phyloP scores from a whole-genome alignment of 2,797 vertebrate genomes.

The Enteromius paludinosus region DNA sequence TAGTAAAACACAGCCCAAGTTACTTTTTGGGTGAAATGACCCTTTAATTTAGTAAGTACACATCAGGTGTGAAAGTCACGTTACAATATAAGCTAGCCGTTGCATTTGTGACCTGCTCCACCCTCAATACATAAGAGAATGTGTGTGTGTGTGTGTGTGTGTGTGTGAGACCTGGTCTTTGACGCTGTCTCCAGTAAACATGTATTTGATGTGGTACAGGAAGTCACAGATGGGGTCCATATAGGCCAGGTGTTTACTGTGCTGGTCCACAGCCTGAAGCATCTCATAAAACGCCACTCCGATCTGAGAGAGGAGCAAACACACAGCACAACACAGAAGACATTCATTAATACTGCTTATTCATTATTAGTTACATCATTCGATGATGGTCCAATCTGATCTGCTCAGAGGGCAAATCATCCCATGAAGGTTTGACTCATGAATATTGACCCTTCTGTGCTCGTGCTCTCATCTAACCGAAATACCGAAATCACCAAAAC shows the following conservation, averaged over 20 bases:
- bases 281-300: conserved; percentile 98
- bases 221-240: conserved; percentile 99
- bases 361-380: too few species aligned
- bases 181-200: conserved; percentile 99
- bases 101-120: too few species aligned
- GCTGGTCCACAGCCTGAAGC: conserved; percentile 94
- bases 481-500: not conserved
- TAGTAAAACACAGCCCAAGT: too few species aligned
- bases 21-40: too few species aligned
- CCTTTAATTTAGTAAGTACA: too few species aligned
- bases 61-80: too few species aligned
- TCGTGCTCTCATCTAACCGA: not conserved
- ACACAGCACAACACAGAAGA: not conserved
- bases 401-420: not conserved
- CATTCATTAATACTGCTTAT: not conserved
- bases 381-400: not conserved
- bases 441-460: not conserved
- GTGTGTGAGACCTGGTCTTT: conserved; percentile 88
- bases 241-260: conserved; percentile 88
- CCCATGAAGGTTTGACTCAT: not conserved
- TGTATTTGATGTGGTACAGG: conserved; percentile 98
- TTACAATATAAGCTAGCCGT: too few species aligned
- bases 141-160: not conserved
- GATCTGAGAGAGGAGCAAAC: conserved; percentile 79
- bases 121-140: too few species aligned